Conservation (phyloP, 2,113 vertebrate genomes). For the Romanogobio albipinnatus region DNA sequence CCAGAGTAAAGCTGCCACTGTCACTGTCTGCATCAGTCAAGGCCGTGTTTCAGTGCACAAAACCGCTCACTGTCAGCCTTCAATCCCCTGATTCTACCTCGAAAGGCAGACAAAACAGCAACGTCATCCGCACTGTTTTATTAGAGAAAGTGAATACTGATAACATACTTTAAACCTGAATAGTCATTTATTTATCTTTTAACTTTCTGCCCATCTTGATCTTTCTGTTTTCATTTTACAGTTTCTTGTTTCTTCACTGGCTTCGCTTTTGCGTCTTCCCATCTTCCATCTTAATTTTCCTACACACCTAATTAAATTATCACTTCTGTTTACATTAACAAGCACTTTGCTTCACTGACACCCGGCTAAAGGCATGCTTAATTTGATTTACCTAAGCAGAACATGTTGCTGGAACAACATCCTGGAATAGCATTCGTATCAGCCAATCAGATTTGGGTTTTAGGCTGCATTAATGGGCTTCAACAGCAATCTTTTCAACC, state of each 20-base stretch:
- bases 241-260: not conserved
- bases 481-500: not conserved
- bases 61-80: constrained; percentile 22
- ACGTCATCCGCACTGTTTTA: not conserved
- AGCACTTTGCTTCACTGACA: constrained; percentile 25
- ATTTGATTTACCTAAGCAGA: not conserved
- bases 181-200: not conserved
- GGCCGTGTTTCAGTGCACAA: constrained; percentile 14
- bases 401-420: not conserved
- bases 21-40: constrained; percentile 38
- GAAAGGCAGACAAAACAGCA: not conserved
- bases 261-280: not conserved
- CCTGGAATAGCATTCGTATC: not conserved
- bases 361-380: constrained; percentile 19
- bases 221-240: not conserved
- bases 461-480: not conserved
- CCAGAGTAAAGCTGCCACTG: constrained; percentile 44
- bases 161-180: not conserved
- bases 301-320: constrained; percentile 19
- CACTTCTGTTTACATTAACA: constrained; percentile 20
- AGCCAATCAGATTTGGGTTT: not conserved
- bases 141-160: not conserved
- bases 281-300: not conserved
- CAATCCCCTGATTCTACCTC: not conserved
- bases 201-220: not conserved